These are phyloP conservation scores for Alloscopus bannaensis DNA, from an alignment of 2,888 invertebrate genomes.

Conservation along the genomic window DNA sequence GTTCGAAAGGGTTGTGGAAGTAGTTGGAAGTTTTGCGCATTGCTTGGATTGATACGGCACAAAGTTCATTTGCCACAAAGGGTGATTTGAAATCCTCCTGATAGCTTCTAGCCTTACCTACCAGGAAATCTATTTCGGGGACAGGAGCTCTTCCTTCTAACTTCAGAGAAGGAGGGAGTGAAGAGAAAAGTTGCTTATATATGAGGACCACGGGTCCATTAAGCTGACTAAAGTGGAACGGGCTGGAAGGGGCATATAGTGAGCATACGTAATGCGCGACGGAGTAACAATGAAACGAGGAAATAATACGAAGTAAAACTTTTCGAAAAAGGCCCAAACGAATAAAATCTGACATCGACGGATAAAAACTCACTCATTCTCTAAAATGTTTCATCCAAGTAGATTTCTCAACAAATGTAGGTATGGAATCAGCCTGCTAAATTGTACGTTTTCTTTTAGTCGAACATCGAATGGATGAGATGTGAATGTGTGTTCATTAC, in stretches of 20 bases:
- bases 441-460: constrained; percentile 38
- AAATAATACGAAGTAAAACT: constrained; percentile 22
- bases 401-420: constrained; percentile 22
- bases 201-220: too few species aligned
- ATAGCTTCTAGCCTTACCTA: constrained; percentile 3
- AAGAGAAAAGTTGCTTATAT: too few species aligned
- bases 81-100: constrained; percentile 12
- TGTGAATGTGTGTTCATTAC: neutral
- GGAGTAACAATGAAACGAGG: constrained; percentile 34
- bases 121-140: too few species aligned
- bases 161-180: too few species aligned
- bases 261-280: neutral
- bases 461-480: constrained; percentile 1
- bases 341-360: constrained; percentile 9
- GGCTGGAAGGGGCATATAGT: neutral
- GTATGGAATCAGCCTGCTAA: constrained; percentile 34
- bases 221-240: too few species aligned
- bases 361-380: constrained; percentile 3
- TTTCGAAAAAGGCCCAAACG: neutral
- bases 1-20: too few species aligned
- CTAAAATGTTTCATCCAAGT: constrained; percentile 27
- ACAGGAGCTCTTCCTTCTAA: too few species aligned
- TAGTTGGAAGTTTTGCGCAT: too few species aligned
- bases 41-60: too few species aligned
- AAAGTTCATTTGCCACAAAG: constrained; percentile 18